phyloP scores from a whole-genome alignment of 2,888 invertebrate species.

The Eutolmus rufibarbis region DNA sequence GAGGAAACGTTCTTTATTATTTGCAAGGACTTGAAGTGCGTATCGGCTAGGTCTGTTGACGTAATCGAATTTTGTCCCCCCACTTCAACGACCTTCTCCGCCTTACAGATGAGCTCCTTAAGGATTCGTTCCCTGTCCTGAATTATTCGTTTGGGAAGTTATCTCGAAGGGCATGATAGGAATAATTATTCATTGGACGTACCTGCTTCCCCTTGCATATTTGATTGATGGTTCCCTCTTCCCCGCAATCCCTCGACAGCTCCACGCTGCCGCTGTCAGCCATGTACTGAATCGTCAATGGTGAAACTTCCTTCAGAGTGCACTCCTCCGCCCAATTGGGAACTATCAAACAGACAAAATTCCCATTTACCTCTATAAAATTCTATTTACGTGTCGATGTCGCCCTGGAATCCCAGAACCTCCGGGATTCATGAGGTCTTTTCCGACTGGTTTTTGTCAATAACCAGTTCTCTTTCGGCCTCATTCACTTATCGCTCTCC shows the following conservation, averaged over 20 bases:
- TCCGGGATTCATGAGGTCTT: neutral
- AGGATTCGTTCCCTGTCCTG: constrained; percentile 45
- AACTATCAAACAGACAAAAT: constrained; percentile 64
- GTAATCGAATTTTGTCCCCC: constrained; percentile 58
- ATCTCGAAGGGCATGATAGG: neutral
- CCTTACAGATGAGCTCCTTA: constrained; percentile 43
- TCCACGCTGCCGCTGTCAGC: constrained; percentile 80
- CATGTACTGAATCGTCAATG: constrained; percentile 76
- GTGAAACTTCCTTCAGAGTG: constrained; percentile 75
- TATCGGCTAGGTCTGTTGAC: constrained; percentile 58
- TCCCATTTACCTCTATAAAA: neutral
- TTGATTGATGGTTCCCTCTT: constrained; percentile 75
- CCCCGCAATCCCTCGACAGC: constrained; percentile 77
- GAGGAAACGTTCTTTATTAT: constrained; percentile 59
- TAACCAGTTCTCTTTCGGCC: neutral
- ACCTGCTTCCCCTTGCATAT: constrained; percentile 80
- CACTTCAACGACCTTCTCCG: constrained; percentile 45
- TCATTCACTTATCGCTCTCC: neutral
- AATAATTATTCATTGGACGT: constrained; percentile 52
- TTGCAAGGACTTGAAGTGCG: constrained; percentile 60
- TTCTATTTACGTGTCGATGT: neutral
- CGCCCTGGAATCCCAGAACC: neutral
- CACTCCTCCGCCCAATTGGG: constrained; percentile 82
- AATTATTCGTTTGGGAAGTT: constrained; percentile 20
- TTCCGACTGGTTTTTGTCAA: neutral